Conservation (phyloP, 2,888 invertebrate genomes). For the Ceratothoa steindachneri region DNA sequence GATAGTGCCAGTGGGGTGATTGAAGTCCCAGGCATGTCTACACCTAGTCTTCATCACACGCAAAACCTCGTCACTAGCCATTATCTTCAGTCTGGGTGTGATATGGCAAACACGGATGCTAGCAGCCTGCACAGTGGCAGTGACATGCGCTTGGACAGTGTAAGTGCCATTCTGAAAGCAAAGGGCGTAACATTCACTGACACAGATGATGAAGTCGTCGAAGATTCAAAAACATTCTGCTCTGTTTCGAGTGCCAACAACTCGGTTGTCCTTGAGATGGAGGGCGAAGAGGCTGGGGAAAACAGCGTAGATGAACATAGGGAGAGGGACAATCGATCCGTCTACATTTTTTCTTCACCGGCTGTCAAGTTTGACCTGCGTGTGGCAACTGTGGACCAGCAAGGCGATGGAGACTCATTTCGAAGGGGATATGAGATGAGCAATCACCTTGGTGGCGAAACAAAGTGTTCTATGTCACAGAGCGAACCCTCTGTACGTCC, state of each 20-base stretch:
- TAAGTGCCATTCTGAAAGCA: slow-evolving; percentile 46
- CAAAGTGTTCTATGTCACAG: neutral
- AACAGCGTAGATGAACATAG: neutral
- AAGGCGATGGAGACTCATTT: neutral
- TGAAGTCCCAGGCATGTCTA: neutral
- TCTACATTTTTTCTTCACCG: neutral
- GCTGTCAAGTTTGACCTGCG: neutral
- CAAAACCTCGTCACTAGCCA: slow-evolving; percentile 6
- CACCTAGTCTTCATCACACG: neutral
- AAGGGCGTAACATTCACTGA: slow-evolving; percentile 23
- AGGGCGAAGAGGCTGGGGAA: neutral
- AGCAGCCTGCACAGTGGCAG: slow-evolving; percentile 5
- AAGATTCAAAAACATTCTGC: neutral
- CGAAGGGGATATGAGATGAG: neutral
- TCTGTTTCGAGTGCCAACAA: neutral
- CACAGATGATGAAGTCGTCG: slow-evolving; percentile 1
- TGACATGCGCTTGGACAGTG: slow-evolving; percentile 45
- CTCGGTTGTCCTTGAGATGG: neutral
- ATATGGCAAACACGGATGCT: neutral
- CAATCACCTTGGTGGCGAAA: neutral
- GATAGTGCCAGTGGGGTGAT: slow-evolving; percentile 24
- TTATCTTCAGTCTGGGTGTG: neutral
- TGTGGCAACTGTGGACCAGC: neutral
- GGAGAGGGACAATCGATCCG: no score
- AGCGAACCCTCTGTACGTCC: neutral